phyloP scores from a whole-genome alignment of 2,113 vertebrate genomes.

The Thalassarche chlororhynchos region DNA sequence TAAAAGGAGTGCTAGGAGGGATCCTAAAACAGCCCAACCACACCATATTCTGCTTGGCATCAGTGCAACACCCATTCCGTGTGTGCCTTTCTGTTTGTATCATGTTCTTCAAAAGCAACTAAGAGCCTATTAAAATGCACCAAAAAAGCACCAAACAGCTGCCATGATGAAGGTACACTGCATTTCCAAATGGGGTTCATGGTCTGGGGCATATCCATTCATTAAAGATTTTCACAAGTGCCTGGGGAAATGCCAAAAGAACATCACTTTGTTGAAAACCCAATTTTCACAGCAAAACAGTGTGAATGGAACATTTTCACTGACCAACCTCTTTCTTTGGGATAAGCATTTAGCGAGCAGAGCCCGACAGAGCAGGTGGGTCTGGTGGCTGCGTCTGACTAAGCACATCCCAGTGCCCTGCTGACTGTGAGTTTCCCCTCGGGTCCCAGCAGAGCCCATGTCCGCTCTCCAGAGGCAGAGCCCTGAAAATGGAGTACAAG shows the following conservation, averaged over 20 bases:
- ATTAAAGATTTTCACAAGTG: background rate
- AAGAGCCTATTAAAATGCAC: background rate
- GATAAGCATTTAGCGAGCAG: background rate
- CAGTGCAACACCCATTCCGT: background rate
- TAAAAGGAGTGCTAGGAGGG: background rate
- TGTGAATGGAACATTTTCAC: fast-evolving
- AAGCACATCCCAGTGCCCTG: background rate
- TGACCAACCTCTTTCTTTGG: background rate
- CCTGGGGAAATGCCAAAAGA: background rate
- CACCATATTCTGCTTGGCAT: background rate
- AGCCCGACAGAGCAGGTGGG: background rate
- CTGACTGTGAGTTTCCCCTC: fast-evolving
- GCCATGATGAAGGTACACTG: background rate
- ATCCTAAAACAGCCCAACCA: background rate
- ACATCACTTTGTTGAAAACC: background rate
- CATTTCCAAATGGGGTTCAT: background rate
- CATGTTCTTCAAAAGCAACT: background rate
- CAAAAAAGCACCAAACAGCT: background rate
- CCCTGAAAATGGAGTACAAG: background rate
- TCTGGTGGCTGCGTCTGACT: background rate
- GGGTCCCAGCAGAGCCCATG: background rate
- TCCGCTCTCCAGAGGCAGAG: background rate
- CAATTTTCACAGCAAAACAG: background rate
- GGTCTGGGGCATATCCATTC: background rate
- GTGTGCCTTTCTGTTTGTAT: background rate